Evolutionary conservation across 2,113 vertebrate species (phyloP), one percentile per base, ranked within the genome.

Genomic region (Ceyx margarethae): DNA sequence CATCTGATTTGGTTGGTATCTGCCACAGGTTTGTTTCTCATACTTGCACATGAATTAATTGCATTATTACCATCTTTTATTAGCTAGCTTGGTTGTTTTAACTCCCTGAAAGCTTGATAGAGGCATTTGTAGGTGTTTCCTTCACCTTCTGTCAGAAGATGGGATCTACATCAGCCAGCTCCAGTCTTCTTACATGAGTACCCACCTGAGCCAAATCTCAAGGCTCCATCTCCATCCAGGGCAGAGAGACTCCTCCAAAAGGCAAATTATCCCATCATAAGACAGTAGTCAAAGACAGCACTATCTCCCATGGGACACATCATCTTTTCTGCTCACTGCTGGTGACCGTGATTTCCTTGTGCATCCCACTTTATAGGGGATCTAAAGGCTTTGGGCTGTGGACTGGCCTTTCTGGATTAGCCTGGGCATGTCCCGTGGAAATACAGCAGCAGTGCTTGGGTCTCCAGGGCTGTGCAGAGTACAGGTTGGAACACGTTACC

Each of bases 141-240:
- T 64, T 50, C 42, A 22, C 28, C 15, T 12, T 74, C 2, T 64
- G 26, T 69, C 58, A 61, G 48, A 66, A 14, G 31, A 33, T 51
- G 35, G n/a, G 61, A 43, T 76, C 57, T 13, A 31, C 23, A 4
- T 84, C 78, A 71, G 29, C 20, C 18, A 51, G 25, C 53, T 77
- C 31, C 67, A 50, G 14, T 33, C 42, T 42, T 60, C 64, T 66
- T 51, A 2, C 8, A 0, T 0, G 2, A 23, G 18, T 15, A 8
- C 33, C 42, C 15, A 15, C 21, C 51, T 31, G 28, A 80, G 29
- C 46, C 66, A 42, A 12, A 28, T 26, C 0, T 22, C 22, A 43
- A 80, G 54, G 43, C 57, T 91, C 29, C 29, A 13, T 40, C 75
- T 81, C 62, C 67, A 83, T 4, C 28, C 64, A 51, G 54, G 17